Conservation (phyloP, 2,888 invertebrate genomes). For the Amaurobius ferox region DNA sequence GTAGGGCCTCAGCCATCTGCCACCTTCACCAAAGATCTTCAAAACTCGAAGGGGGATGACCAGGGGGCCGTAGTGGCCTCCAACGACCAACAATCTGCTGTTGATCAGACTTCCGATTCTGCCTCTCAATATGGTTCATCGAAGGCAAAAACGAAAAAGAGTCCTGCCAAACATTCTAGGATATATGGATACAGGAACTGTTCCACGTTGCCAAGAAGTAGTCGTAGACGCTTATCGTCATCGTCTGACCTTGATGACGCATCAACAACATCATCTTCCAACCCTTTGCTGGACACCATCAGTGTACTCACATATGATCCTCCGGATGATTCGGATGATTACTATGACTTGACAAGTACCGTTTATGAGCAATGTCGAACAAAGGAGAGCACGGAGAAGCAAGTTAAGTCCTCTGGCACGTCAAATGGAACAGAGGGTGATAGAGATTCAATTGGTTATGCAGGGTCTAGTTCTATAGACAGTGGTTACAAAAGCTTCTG, state of each 20-base stretch:
- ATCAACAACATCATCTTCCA: slow-evolving; percentile 65
- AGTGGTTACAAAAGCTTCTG: slow-evolving; percentile 77
- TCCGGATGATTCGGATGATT: slow-evolving; percentile 75
- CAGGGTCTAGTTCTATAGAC: slow-evolving; percentile 77
- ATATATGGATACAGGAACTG: slow-evolving; percentile 38
- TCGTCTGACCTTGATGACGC: slow-evolving; percentile 32
- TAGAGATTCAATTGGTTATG: slow-evolving; percentile 76
- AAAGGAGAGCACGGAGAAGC: not conserved
- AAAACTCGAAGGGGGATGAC: slow-evolving; percentile 33
- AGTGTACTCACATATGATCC: slow-evolving; percentile 75
- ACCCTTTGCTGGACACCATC: slow-evolving; percentile 77
- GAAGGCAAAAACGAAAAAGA: slow-evolving; percentile 27
- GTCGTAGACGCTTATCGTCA: slow-evolving; percentile 17
- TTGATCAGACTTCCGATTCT: not conserved
- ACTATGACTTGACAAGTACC: slow-evolving; percentile 71
- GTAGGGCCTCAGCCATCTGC: slow-evolving; percentile 57
- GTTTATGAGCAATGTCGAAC: slow-evolving; percentile 37
- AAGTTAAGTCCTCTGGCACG: slow-evolving; percentile 26
- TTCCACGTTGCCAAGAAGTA: slow-evolving; percentile 25
- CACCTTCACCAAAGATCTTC: slow-evolving; percentile 11
- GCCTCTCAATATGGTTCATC: slow-evolving; percentile 22
- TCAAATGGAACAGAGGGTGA: slow-evolving; percentile 73
- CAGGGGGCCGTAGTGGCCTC: slow-evolving; percentile 25
- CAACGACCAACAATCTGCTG: slow-evolving; percentile 19
- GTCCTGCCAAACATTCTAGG: slow-evolving; percentile 13